Conservation (phyloP, 2,888 invertebrate species). For the Myathropa florea region DNA sequence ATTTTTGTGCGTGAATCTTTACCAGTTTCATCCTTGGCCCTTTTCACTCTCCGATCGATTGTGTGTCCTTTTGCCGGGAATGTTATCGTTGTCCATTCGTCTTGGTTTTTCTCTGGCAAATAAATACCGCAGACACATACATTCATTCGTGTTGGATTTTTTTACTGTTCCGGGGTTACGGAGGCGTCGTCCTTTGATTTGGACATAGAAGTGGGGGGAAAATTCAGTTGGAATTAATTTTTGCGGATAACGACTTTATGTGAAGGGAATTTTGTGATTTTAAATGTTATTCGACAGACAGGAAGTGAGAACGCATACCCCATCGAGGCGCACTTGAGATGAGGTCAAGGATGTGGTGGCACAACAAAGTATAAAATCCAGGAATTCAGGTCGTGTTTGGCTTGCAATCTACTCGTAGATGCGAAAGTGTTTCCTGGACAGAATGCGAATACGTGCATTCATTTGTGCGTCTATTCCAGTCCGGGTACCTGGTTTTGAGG, state of each 20-base stretch:
- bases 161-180: constrained; percentile 23
- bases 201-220: constrained; percentile 17
- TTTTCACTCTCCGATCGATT: background rate
- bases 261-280: constrained; percentile 35
- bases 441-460: no score
- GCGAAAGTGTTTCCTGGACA: background rate
- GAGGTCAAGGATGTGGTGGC: constrained; percentile 15
- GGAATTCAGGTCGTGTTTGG: background rate
- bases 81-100: background rate
- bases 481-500: background rate
- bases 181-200: constrained; percentile 1
- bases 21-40: constrained; percentile 9
- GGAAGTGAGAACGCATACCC: background rate
- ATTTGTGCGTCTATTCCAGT: background rate
- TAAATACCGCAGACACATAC: no score
- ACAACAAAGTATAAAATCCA: no score
- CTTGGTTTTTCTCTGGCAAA: background rate
- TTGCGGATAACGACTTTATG: constrained; percentile 56
- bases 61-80: background rate
- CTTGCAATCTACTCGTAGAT: background rate
- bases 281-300: constrained; percentile 28
- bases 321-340: background rate
- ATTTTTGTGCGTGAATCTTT: constrained; percentile 49
- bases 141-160: constrained; percentile 9
- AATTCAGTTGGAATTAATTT: constrained; percentile 57